These are phyloP conservation scores for Hoplodrina blanda DNA, from an alignment of 2,888 invertebrate species.

Conservation along the genomic window DNA sequence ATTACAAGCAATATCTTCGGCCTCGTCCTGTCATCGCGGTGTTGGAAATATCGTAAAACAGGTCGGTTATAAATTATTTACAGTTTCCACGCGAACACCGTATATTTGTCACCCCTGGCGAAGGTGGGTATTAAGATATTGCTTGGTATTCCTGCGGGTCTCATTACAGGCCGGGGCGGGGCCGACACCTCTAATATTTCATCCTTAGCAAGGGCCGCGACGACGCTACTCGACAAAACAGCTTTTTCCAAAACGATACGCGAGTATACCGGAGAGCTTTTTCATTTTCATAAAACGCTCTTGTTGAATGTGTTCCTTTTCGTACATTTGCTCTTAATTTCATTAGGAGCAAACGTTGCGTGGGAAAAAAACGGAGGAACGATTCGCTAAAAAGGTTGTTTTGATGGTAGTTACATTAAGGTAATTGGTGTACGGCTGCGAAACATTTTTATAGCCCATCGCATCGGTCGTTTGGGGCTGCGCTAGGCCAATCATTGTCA, in stretches of 20 bases:
- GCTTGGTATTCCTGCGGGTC: slow-evolving; percentile 88
- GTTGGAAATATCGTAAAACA: slow-evolving; percentile 80
- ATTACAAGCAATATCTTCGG: slow-evolving; percentile 73
- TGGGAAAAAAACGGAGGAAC: slow-evolving; percentile 78
- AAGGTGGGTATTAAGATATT: slow-evolving; percentile 89
- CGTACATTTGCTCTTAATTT: slow-evolving; percentile 81
- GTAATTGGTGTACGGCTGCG: slow-evolving; percentile 87
- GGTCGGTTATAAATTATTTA: slow-evolving; percentile 88
- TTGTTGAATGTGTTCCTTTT: slow-evolving; percentile 65
- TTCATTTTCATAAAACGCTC: slow-evolving; percentile 80
- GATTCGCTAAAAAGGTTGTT: slow-evolving; percentile 86
- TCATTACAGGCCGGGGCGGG: slow-evolving; percentile 85
- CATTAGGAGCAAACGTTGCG: slow-evolving; percentile 81
- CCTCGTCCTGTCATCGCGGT: slow-evolving; percentile 80
- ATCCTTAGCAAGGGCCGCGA: slow-evolving; percentile 77
- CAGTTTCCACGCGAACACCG: slow-evolving; percentile 84
- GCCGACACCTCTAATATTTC: slow-evolving; percentile 86
- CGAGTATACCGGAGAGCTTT: slow-evolving; percentile 70
- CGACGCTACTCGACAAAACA: slow-evolving; percentile 70
- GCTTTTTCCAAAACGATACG: slow-evolving; percentile 72
- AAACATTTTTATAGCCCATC: slow-evolving; percentile 87
- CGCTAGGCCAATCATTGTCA: slow-evolving; percentile 85
- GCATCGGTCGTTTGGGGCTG: slow-evolving; percentile 83
- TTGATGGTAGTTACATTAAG: slow-evolving; percentile 88
- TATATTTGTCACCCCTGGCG: slow-evolving; percentile 87